Evolutionary conservation across 2,888 invertebrate genomes (phyloP), one percentile per base, ranked within the genome.

Genomic region (Labia minor): DNA sequence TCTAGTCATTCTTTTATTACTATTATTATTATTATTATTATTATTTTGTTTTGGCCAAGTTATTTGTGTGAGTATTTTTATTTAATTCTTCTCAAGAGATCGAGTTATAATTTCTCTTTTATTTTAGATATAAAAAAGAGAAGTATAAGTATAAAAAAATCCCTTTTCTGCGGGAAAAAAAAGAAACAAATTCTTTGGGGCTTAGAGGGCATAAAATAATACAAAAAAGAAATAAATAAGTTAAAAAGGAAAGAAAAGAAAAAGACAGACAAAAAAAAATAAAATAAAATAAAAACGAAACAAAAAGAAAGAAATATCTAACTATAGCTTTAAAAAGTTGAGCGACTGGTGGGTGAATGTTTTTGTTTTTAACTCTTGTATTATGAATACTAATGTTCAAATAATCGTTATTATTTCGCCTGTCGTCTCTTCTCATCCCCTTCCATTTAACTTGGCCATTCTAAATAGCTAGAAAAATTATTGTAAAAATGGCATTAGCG

Each of bases 301-400:
- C 3, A 26, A 26, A 8, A 26, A 26, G 26, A 26, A 26, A 26
- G 26, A 26, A 26, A 11, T 4, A 11, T 49, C 49, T 49, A 49
- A 14, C 49, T 49, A 49, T 49, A 49, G 49, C 49, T 49, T n/a
- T 49, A 49, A 49, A 26, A 49, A 49, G 49, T 49, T 49, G 49
- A 49, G 49, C 14, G 49, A 49, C 14, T 49, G 49, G 14, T 26
- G 26, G 49, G 14, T 26, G 26, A 26, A 26, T 49, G 14, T 49
- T 49, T 49, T 49, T 49, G 49, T 49, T 49, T 49, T 49, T 49
- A 49, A 49, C 49, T 49, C 49, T 49, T 49, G 49, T 49, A 49
- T 49, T 49, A 49, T 49, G 49, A 49, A 49, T 49, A 49, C 49
- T 49, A 49, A 49, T 49, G 49, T 49, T n/a, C 49, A 49, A 49